These are phyloP conservation scores for Dinomys branickii DNA, from an alignment of 2,113 vertebrate species.

Conservation along the genomic window DNA sequence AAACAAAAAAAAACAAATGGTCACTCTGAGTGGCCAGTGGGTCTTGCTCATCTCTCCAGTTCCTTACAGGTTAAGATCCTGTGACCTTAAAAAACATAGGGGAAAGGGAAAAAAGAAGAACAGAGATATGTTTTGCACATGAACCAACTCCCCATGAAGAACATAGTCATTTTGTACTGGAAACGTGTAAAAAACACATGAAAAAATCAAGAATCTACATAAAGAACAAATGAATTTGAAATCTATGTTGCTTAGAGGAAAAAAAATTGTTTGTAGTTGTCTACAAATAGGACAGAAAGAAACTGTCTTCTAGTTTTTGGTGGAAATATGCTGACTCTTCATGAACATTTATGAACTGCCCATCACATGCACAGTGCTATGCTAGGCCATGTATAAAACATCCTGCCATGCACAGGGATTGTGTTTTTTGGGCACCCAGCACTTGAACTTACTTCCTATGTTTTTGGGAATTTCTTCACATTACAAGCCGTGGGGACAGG, in stretches of 20 bases:
- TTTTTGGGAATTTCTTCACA: conserved; percentile 20
- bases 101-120: background rate
- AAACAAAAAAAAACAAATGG: too few relatives aligned
- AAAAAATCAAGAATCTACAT: background rate
- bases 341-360: background rate
- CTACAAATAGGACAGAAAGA: background rate
- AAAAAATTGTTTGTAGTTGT: background rate
- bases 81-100: background rate
- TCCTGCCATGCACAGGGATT: background rate
- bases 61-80: background rate
- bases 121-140: background rate
- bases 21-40: background rate
- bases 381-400: background rate
- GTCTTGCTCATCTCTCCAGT: conserved; percentile 36
- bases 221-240: background rate
- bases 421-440: background rate
- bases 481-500: background rate
- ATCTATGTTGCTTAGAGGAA: background rate
- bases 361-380: background rate
- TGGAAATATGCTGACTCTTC: too few relatives aligned
- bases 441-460: background rate
- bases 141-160: background rate
- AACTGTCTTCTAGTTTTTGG: background rate
- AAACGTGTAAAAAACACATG: background rate
- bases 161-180: background rate